Percentiles rank a stretch among this genome's conserved stretches.
Conservation (phyloP, 2,888 invertebrate genomes). For the Lepidocyrtoides sp. region DNA sequence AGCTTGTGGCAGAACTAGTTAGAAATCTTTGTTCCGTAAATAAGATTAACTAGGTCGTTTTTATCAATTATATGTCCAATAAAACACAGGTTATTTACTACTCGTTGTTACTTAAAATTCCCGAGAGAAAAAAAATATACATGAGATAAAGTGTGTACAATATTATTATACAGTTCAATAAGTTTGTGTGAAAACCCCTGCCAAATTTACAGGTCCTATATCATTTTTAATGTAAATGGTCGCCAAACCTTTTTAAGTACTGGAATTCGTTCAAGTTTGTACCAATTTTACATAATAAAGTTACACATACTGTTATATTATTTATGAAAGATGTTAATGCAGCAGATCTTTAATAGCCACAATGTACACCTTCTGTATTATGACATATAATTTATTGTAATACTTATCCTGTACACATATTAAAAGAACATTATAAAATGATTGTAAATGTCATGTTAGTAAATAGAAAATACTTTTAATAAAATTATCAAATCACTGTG, state of each 20-base stretch:
- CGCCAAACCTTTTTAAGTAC: constrained; percentile 3
- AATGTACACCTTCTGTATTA: neutral
- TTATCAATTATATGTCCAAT: neutral
- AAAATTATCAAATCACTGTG: neutral
- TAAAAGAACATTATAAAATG: constrained; percentile 15
- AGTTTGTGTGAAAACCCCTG: neutral
- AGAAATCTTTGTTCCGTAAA: too few relatives aligned
- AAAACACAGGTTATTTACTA: neutral
- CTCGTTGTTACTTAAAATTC: neutral
- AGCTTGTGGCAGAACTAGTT: too few relatives aligned
- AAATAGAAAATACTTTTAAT: constrained; percentile 18
- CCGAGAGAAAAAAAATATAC: neutral
- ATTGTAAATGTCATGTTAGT: constrained; percentile 12
- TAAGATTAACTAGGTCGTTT: too few relatives aligned
- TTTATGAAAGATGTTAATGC: neutral
- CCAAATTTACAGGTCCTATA: neutral
- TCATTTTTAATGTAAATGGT: neutral
- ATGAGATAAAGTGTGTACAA: neutral
- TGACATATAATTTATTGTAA: constrained; percentile 9
- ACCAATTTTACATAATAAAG: constrained; percentile 39
- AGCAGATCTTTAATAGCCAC: neutral
- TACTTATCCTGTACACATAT: constrained; percentile 9
- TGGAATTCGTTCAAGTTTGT: constrained; percentile 11
- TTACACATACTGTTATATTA: neutral
- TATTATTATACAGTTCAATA: neutral